These are phyloP conservation scores for Syrrhaptes paradoxus DNA, from an alignment of 2,113 vertebrate genomes.

Conservation along the genomic window DNA sequence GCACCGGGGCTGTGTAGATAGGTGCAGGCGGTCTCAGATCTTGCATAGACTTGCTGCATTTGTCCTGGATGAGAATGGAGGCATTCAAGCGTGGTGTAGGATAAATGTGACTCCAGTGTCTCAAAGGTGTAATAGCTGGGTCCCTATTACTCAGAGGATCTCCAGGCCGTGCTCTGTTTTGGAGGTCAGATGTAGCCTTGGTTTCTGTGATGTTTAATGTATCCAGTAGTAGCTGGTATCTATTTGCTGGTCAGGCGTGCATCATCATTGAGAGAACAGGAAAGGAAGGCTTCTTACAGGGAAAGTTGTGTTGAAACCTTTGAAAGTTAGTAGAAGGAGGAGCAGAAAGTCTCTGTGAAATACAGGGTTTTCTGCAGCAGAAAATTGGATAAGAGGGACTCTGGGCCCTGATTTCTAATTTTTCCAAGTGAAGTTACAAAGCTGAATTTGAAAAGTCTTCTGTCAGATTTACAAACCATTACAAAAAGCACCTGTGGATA, in stretches of 20 bases:
- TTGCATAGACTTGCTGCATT: not conserved
- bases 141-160: not conserved
- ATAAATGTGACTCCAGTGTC: not conserved
- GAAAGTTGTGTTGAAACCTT: not conserved
- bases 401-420: not conserved
- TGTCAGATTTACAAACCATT: not conserved
- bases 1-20: not conserved
- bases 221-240: not conserved
- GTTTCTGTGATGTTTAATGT: not conserved
- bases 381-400: not conserved
- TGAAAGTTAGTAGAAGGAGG: not conserved
- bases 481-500: not conserved
- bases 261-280: not conserved
- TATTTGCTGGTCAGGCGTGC: not conserved
- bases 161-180: accelerated
- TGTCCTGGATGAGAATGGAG: not conserved
- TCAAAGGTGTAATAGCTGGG: not conserved
- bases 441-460: not conserved
- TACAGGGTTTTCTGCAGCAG: not conserved
- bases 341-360: not conserved
- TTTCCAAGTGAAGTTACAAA: not conserved
- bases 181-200: not conserved
- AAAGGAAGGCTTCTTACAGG: not conserved
- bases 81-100: accelerated
- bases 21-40: not conserved